phyloP scores from a whole-genome alignment of 2,797 vertebrate species.

The Cirrhinus mrigala region DNA sequence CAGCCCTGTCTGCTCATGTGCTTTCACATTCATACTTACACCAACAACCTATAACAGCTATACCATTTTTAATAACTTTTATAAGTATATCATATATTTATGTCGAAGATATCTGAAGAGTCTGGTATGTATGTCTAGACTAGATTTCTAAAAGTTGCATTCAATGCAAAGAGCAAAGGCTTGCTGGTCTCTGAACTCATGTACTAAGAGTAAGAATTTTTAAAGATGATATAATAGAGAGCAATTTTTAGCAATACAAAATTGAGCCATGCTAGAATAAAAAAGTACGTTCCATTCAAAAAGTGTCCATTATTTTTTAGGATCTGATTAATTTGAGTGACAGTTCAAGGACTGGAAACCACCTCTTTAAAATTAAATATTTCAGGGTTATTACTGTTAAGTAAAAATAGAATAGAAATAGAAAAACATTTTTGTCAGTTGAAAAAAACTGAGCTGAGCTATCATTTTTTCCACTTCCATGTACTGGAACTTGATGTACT shows the following conservation, averaged over 20 bases:
- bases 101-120: too few species aligned
- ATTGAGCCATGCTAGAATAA: neutral
- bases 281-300: neutral
- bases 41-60: neutral
- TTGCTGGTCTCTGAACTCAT: too few species aligned
- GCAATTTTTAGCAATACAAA: too few species aligned
- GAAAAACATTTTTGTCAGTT: neutral
- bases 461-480: neutral
- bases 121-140: too few species aligned
- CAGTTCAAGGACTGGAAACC: neutral
- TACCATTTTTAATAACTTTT: neutral
- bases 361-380: neutral
- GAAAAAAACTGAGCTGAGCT: neutral
- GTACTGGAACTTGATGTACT: neutral
- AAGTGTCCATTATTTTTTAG: neutral
- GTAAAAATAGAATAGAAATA: neutral
- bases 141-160: too few species aligned
- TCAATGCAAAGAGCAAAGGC: too few species aligned
- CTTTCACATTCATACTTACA: neutral
- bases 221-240: too few species aligned
- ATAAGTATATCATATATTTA: too few species aligned
- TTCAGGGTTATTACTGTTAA: neutral
- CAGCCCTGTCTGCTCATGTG: slow-evolving; percentile 11
- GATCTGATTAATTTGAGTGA: neutral
- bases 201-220: too few species aligned